Conservation (phyloP, 2,797 vertebrate species). For the Yasuhikotakia modesta region DNA sequence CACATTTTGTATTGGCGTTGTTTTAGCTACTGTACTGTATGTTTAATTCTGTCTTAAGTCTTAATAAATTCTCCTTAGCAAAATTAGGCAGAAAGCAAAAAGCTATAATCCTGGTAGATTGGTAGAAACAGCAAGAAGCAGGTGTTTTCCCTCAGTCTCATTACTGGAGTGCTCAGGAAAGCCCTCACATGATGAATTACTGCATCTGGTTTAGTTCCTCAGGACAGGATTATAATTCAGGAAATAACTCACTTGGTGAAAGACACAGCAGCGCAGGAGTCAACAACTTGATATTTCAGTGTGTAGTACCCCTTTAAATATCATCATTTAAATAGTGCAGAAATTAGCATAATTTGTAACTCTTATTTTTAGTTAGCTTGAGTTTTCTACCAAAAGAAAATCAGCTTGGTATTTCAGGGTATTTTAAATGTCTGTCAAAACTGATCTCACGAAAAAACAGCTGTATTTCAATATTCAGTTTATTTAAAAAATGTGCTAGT, state of each 20-base stretch:
- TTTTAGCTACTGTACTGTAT: not conserved
- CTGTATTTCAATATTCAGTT: not conserved
- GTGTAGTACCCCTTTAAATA: slow-evolving; percentile 1
- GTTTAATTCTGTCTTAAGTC: not conserved
- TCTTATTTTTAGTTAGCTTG: not conserved
- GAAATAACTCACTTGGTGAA: slow-evolving; percentile 11
- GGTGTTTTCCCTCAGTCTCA: slow-evolving; percentile 17
- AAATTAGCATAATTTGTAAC: slow-evolving; percentile 12
- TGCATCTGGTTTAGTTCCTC: slow-evolving; percentile 21
- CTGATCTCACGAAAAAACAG: slow-evolving; percentile 2
- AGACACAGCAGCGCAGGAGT: not conserved
- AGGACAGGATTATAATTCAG: slow-evolving; percentile 16
- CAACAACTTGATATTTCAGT: slow-evolving; percentile 15
- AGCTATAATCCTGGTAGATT: not conserved
- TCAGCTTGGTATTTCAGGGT: not conserved
- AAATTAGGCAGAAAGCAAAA: not conserved
- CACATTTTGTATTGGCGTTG: not conserved
- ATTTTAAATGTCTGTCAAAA: not conserved
- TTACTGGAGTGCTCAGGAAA: slow-evolving; percentile 21
- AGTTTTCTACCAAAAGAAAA: not conserved
- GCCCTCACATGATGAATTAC: slow-evolving; percentile 25
- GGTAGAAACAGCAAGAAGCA: slow-evolving; percentile 25
- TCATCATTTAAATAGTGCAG: not conserved
- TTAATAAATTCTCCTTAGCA: not conserved
- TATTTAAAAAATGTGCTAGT: slow-evolving; percentile 9